These are phyloP conservation scores for Monochamus alternatus DNA, from an alignment of 2,888 invertebrate genomes.

Conservation along the genomic window DNA sequence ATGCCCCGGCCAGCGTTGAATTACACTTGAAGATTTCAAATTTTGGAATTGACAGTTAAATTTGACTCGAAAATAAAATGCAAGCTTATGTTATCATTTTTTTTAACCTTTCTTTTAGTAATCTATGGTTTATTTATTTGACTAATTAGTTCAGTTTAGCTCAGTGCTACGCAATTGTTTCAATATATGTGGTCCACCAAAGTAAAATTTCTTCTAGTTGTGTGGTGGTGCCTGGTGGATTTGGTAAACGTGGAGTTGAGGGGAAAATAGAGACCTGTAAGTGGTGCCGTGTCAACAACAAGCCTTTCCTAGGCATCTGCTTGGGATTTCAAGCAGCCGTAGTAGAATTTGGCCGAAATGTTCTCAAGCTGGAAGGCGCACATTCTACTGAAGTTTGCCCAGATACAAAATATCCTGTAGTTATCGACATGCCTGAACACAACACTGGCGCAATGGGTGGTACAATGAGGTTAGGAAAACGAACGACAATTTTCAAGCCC, in stretches of 20 bases:
- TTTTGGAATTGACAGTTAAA: too few species aligned
- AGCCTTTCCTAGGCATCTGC: conserved; percentile 96
- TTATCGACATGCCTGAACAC: conserved; percentile 99
- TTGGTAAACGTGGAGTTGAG: conserved; percentile 95
- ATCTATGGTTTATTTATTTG: too few species aligned
- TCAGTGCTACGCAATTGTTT: too few species aligned
- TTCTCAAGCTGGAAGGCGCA: conserved; percentile 83
- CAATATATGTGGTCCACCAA: too few species aligned
- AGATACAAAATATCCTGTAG: conserved; percentile 82
- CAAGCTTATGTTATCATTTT: too few species aligned
- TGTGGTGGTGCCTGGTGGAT: conserved; percentile 97
- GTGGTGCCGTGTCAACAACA: conserved; percentile 92
- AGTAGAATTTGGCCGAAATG: conserved; percentile 94
- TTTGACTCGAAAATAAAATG: too few species aligned
- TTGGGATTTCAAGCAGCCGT: conserved; percentile 98
- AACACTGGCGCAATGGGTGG: conserved; percentile 92
- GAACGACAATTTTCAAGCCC: conserved; percentile 85
- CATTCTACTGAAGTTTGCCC: conserved; percentile 82
- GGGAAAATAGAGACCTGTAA: conserved; percentile 95
- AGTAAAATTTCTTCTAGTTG: conserved; percentile 76
- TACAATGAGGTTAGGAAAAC: conserved; percentile 97
- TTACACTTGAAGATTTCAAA: too few species aligned
- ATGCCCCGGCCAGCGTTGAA: too few species aligned
- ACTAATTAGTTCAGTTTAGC: too few species aligned
- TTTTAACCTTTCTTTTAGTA: too few species aligned